Conservation (phyloP, 2,797 vertebrate species). For the Scolopax rusticola region DNA sequence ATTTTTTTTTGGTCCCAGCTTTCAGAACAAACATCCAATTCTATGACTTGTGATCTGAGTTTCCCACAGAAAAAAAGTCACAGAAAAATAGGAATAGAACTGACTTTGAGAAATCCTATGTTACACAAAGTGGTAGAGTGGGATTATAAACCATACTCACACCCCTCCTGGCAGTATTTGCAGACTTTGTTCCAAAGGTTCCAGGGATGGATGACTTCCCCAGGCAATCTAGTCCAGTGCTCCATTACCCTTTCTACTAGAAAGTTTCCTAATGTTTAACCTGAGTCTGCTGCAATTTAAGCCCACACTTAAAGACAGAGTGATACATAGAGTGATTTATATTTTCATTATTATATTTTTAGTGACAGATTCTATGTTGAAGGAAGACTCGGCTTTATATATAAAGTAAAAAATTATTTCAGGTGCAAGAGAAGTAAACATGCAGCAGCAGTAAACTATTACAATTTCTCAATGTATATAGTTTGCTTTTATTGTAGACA, state of each 20-base stretch:
- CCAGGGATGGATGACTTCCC: not conserved
- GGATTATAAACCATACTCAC: not conserved
- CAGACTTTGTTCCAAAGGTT: constrained; percentile 3
- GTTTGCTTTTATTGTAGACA: not conserved
- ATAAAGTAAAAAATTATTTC: not conserved
- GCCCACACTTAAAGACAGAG: not conserved
- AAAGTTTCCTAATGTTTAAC: constrained; percentile 40
- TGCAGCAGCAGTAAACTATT: not conserved
- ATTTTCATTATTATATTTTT: not conserved
- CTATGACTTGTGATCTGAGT: not conserved
- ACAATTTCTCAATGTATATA: not conserved
- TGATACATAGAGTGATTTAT: not conserved
- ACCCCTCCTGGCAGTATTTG: not conserved
- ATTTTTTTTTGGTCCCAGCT: not conserved
- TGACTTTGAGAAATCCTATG: not conserved
- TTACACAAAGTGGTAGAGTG: not conserved
- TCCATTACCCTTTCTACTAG: not conserved
- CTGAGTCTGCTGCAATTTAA: not conserved
- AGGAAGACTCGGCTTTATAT: not conserved
- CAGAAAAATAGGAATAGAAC: not conserved
- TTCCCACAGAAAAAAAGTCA: not conserved
- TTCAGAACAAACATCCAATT: not conserved
- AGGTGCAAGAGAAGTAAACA: not conserved
- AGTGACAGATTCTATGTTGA: not conserved
- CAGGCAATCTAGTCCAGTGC: not conserved